Evolutionary conservation across 2,797 vertebrate species (phyloP).

Genomic region (Labeo calbasu): DNA sequence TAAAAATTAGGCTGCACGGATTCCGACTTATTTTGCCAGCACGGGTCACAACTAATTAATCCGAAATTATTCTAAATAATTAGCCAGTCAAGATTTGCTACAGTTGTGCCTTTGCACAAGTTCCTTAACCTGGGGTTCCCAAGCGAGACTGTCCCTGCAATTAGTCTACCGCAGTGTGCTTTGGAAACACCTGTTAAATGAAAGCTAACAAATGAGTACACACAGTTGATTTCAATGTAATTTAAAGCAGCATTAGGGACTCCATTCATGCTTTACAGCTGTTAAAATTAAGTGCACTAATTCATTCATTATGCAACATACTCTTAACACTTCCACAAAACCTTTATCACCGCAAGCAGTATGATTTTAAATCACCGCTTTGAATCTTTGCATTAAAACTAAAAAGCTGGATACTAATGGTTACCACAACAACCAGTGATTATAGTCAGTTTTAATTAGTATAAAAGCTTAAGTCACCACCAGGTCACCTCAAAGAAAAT

Average conservation of each 20-base stretch:
- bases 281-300: neutral
- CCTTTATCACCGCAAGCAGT: neutral
- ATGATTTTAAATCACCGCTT: neutral
- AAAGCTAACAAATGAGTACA: neutral
- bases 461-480: slow-evolving; percentile 1
- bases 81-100: neutral
- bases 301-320: neutral
- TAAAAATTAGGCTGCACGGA: too few species aligned
- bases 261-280: neutral
- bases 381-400: slow-evolving; percentile 3
- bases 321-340: neutral
- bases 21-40: too few species aligned
- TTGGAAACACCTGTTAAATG: neutral
- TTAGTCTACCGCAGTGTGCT: neutral
- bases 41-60: too few species aligned
- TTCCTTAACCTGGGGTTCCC: neutral
- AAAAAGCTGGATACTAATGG: slow-evolving; percentile 34
- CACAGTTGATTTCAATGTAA: neutral
- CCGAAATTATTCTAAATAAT: neutral
- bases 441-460: slow-evolving; percentile 18
- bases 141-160: neutral
- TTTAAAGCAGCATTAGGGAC: neutral
- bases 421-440: slow-evolving; percentile 54
- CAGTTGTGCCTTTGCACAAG: neutral
- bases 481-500: slow-evolving; percentile 2